These are phyloP conservation scores for Syngnathus rostellatus DNA, from an alignment of 2,797 vertebrate species.

Conservation along the genomic window DNA sequence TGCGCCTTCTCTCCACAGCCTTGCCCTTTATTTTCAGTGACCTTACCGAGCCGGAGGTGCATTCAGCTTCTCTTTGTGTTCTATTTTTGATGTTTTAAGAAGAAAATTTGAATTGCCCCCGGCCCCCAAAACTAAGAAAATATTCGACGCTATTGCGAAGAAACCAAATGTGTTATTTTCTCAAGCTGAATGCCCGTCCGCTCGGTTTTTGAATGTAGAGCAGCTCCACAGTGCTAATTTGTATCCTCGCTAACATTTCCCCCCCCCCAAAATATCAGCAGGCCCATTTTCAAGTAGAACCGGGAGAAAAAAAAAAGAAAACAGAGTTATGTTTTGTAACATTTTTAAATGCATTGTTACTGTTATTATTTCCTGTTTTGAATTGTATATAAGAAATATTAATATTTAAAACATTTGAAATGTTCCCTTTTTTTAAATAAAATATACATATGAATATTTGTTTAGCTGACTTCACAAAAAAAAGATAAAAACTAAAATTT, in stretches of 20 bases:
- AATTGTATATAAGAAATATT: slow-evolving; percentile 99
- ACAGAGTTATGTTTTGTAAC: slow-evolving; percentile 86
- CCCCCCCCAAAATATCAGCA: slow-evolving; percentile 56
- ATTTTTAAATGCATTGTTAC: slow-evolving; percentile 72
- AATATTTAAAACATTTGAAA: slow-evolving; percentile 87
- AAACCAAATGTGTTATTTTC: slow-evolving; percentile 1
- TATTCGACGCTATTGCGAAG: slow-evolving; percentile 7
- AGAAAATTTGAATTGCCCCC: slow-evolving; percentile 27
- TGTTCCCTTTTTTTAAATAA: slow-evolving; percentile 68
- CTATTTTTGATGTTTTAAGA: slow-evolving; percentile 23
- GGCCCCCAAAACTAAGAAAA: not conserved
- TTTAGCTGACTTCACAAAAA: slow-evolving; percentile 68
- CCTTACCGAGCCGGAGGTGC: slow-evolving; percentile 70
- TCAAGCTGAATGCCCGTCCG: slow-evolving; percentile 55
- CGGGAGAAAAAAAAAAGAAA: slow-evolving; percentile 34
- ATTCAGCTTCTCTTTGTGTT: slow-evolving; percentile 43
- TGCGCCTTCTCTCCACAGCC: slow-evolving; percentile 58
- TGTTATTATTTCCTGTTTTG: slow-evolving; percentile 82
- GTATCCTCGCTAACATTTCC: slow-evolving; percentile 56
- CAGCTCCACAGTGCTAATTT: slow-evolving; percentile 67
- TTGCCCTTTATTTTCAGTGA: slow-evolving; percentile 59
- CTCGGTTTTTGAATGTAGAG: slow-evolving; percentile 72
- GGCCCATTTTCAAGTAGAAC: slow-evolving; percentile 76
- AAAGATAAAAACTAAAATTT: slow-evolving; percentile 76
- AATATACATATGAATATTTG: slow-evolving; percentile 74